These are phyloP conservation scores for Synanthedon vespiformis DNA, from an alignment of 2,888 invertebrate species.

Conservation along the genomic window DNA sequence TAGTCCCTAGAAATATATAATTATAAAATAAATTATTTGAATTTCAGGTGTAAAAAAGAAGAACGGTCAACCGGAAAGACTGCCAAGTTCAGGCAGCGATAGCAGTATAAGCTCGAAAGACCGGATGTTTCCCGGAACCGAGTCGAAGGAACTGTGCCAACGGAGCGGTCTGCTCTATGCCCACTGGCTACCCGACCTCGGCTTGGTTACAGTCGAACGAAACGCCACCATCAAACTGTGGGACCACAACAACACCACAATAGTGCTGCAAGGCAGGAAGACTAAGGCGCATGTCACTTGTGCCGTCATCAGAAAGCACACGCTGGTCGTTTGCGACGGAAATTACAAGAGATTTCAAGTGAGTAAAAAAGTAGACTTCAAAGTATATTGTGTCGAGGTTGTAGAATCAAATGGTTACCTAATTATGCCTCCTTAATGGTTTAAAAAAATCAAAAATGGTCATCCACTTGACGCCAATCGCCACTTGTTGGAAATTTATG, in stretches of 20 bases:
- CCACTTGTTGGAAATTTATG: no score
- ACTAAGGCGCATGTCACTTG: constrained; percentile 35
- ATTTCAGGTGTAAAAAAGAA: constrained; percentile 38
- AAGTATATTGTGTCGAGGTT: no score
- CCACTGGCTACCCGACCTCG: constrained; percentile 36
- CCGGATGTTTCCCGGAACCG: constrained; percentile 32
- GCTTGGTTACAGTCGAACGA: constrained; percentile 47
- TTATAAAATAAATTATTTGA: no score
- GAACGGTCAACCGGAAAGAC: constrained; percentile 25
- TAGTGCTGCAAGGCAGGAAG: constrained; percentile 43
- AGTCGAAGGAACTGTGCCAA: constrained; percentile 29
- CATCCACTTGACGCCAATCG: no score
- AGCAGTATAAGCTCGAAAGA: constrained; percentile 34
- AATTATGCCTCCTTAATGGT: no score
- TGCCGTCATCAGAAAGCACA: constrained; percentile 40
- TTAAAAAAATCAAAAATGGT: no score
- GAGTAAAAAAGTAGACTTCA: neutral
- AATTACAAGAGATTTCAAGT: constrained; percentile 50
- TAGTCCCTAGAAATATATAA: no score
- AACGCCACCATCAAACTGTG: constrained; percentile 55
- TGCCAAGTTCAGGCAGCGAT: constrained; percentile 43
- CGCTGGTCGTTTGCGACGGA: constrained; percentile 50
- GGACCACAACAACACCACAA: constrained; percentile 29
- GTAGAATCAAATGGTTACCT: no score
- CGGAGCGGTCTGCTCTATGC: constrained; percentile 40